Base-by-base conservation (phyloP, 2,113 vertebrate species). In the Panthera leo region DNA sequence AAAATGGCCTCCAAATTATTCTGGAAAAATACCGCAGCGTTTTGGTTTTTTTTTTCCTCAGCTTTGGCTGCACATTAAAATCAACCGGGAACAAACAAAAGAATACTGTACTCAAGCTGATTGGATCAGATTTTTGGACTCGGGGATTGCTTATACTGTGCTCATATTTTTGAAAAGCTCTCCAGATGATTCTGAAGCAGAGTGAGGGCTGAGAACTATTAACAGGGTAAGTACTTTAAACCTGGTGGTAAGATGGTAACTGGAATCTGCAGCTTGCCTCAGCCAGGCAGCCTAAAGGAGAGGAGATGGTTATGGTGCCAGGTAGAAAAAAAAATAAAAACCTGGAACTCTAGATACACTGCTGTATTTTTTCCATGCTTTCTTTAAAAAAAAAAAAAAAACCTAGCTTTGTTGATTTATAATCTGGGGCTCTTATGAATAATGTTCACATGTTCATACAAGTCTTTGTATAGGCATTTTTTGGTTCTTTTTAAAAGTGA, bases 1-100 rank as follows among this genome's bases (percentile, higher is more conserved):
- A 83, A 92, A 94, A 90, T 51, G 58, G 53, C 45, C 96, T 93
- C 85, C 75, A 67, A 85, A n/a, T 91, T 67, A 73, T 84, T 79
- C 68, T 34, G 93, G 73, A 29, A 89, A 89, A 88, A 13, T 65
- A 42, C 13, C 53, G 48, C 21, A 39, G 13, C 86, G 0, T 15
- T 85, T 79, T 82, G 65, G 0, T 12, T 85, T 79, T 82, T 75
- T 75, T 78, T 1, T 11, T 65, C 15, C 67, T 96, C 85, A 31
- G 13, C 27, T 15, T 91, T 51, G 29, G 12, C 85, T 92, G 51
- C 67, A 31, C 7, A 5, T 70, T 48, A 90, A 67, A 87, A 73
- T 80, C 75, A 42, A 83, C 31, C 34, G 42, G 53, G 51, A 94
- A 89, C 15, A 83, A 94, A 82, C 55, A 93, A 85, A 90, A 58